Evolutionary conservation across 2,797 vertebrate species (phyloP).

Genomic region (Cyprinodon diabolis): DNA sequence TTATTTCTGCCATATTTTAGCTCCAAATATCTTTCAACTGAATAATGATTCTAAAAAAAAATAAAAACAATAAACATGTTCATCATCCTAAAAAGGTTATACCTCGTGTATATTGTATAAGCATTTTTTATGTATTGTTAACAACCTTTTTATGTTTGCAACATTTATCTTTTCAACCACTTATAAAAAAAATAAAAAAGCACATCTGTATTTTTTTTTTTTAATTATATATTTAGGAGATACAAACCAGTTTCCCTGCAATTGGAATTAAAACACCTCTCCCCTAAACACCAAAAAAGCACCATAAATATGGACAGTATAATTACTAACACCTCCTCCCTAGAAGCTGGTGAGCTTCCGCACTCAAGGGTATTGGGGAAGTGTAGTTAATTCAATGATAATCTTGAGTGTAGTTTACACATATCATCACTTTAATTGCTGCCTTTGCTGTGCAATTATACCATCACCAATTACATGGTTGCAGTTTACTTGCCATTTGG

Average conservation of each 20-base stretch:
- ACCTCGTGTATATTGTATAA: not conserved
- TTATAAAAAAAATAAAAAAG: slow-evolving; percentile 25
- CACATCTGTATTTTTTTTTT: slow-evolving; percentile 30
- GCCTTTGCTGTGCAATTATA: slow-evolving; percentile 64
- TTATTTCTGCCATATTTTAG: not conserved
- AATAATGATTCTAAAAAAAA: not conserved
- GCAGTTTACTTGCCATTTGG: slow-evolving; percentile 63
- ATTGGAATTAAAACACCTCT: slow-evolving; percentile 41
- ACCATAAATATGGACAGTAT: slow-evolving; percentile 46
- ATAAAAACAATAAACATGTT: not conserved
- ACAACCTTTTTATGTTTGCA: slow-evolving; percentile 5
- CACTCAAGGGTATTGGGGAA: slow-evolving; percentile 73
- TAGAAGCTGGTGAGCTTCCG: slow-evolving; percentile 69
- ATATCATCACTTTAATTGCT: slow-evolving; percentile 75
- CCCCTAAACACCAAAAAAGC: slow-evolving; percentile 35
- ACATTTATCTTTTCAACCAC: slow-evolving; percentile 5
- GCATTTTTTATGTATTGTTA: not conserved
- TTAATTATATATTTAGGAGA: slow-evolving; percentile 41
- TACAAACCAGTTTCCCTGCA: slow-evolving; percentile 42
- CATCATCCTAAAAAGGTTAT: not conserved
- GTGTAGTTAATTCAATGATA: slow-evolving; percentile 79
- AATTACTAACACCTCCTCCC: slow-evolving; percentile 62
- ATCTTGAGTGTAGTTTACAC: slow-evolving; percentile 73
- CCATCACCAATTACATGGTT: slow-evolving; percentile 67
- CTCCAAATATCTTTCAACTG: not conserved